Conservation (phyloP, 2,888 invertebrate species). For the Eupithecia dodoneata region DNA sequence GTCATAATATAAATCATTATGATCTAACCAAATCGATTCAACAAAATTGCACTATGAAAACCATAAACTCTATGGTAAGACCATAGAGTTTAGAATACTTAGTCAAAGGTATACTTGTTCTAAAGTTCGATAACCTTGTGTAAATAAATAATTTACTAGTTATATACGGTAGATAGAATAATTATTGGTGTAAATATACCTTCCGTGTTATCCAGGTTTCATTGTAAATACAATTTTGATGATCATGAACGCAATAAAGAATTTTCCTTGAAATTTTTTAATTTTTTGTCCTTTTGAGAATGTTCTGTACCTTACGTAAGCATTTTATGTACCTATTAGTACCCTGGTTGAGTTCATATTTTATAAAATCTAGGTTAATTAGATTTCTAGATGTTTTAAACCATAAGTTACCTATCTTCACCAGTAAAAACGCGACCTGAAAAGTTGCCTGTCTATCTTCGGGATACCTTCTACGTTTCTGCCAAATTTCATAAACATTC, state of each 20-base stretch:
- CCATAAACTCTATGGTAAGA: slow-evolving; percentile 48
- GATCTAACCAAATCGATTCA: neutral
- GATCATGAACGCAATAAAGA: slow-evolving; percentile 82
- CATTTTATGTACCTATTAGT: neutral
- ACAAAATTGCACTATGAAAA: neutral
- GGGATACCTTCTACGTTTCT: too few relatives aligned
- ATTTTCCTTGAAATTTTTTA: slow-evolving; percentile 66
- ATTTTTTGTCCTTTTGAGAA: neutral
- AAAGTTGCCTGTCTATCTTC: too few relatives aligned
- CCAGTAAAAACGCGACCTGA: too few relatives aligned
- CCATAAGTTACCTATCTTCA: too few relatives aligned
- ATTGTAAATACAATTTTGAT: slow-evolving; percentile 79
- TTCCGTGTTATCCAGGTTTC: slow-evolving; percentile 77
- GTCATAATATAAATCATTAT: neutral
- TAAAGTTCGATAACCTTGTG: slow-evolving; percentile 68
- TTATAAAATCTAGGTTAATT: too few relatives aligned
- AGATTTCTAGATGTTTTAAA: too few relatives aligned
- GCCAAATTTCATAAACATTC: too few relatives aligned
- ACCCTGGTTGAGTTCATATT: too few relatives aligned
- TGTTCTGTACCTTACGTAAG: neutral
- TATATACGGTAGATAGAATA: slow-evolving; percentile 57
- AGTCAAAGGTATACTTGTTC: slow-evolving; percentile 48
- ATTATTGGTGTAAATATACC: slow-evolving; percentile 76
- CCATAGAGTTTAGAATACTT: slow-evolving; percentile 50
- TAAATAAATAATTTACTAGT: slow-evolving; percentile 64